These are phyloP conservation scores for Zootermopsis nevadensis DNA, from an alignment of 2,888 invertebrate species.

Conservation along the genomic window DNA sequence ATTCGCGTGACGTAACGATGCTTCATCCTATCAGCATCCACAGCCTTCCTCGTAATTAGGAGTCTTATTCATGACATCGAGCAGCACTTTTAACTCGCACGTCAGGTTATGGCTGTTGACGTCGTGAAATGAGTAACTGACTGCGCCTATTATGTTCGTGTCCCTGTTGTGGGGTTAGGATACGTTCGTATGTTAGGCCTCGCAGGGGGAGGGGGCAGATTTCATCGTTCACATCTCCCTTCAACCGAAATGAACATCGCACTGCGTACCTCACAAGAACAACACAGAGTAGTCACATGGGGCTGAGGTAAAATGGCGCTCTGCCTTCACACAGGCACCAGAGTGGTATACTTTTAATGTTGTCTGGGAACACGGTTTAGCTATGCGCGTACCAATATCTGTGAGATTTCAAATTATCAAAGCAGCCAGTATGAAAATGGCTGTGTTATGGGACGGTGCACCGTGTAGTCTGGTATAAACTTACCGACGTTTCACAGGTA, in stretches of 20 bases:
- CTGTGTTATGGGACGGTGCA: no score
- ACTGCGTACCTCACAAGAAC: constrained; percentile 4
- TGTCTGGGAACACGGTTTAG: no score
- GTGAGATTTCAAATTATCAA: no score
- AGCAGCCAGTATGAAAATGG: no score
- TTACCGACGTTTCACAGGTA: no score
- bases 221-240: neutral
- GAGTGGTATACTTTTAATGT: no score
- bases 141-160: neutral
- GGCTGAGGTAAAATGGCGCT: neutral
- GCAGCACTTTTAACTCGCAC: neutral
- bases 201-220: neutral
- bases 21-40: neutral
- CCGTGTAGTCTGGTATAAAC: no score
- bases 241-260: constrained; percentile 23
- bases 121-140: constrained; percentile 3
- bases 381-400: no score
- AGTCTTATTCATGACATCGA: neutral
- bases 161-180: constrained; percentile 14
- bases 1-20: neutral
- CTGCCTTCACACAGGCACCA: no score
- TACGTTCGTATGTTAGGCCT: neutral
- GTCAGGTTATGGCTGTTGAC: neutral
- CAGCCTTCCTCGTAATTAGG: constrained; percentile 10
- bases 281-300: neutral